Conservation (phyloP, 2,113 vertebrate genomes). For the Oryctolagus cuniculus region mOryCun1.1 NC_091453.1:16314001-16314500, state of each 20-base stretch:
- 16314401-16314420: constrained; percentile 90
- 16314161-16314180: constrained; percentile 84
- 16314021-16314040: not conserved
- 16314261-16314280: constrained; percentile 91
- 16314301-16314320: constrained; percentile 92
- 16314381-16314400: constrained; percentile 89
- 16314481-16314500: constrained; percentile 65
- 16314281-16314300: constrained; percentile 87
- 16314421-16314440: constrained; percentile 85
- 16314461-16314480: constrained; percentile 68
- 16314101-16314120: not conserved
- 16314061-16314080: constrained; percentile 45
- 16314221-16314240: constrained; percentile 89
- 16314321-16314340: constrained; percentile 90
- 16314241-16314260: constrained; percentile 89
- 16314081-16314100: constrained; percentile 57
- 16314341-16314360: constrained; percentile 89
- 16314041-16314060: not conserved
- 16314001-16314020: not conserved
- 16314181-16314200: constrained; percentile 86
- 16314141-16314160: constrained; percentile 78
- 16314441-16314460: constrained; percentile 78
- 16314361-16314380: constrained; percentile 87
- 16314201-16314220: constrained; percentile 88
- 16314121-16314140: constrained; percentile 39